Evolutionary conservation across 2,888 invertebrate genomes (phyloP).

Genomic region (Drosophila flavopinicola): DNA sequence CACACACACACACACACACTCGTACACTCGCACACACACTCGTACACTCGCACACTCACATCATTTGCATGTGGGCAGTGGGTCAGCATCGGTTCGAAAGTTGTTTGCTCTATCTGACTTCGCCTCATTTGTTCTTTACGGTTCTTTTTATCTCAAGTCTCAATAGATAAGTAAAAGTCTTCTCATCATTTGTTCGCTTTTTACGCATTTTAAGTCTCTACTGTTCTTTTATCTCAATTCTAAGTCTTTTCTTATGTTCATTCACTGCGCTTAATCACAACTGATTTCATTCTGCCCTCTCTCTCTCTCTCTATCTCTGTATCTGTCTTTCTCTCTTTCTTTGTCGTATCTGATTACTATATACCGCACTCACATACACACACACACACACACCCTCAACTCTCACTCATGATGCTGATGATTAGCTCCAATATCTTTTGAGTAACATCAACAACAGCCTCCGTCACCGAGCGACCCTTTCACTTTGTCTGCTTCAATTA

Average conservation of each 20-base stretch:
- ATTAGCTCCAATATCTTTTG: conserved; percentile 27
- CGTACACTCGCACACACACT: conserved; percentile 14
- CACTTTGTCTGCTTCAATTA: conserved; percentile 39
- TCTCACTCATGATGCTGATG: conserved; percentile 35
- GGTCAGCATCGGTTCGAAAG: conserved; percentile 64
- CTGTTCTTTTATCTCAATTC: conserved; percentile 35
- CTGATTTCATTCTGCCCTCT: background rate
- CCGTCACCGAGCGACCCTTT: conserved; percentile 24
- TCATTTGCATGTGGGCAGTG: conserved; percentile 75
- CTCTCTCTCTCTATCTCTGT: background rate
- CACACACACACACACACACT: conserved; percentile 15
- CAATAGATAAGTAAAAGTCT: conserved; percentile 24
- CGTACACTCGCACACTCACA: conserved; percentile 21
- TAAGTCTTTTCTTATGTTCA: conserved; percentile 27
- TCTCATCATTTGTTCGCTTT: conserved; percentile 24
- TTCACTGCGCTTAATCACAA: conserved; percentile 27
- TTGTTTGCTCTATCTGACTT: conserved; percentile 35
- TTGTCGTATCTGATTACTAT: background rate
- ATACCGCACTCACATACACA: background rate
- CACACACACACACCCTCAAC: background rate
- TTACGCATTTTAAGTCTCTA: conserved; percentile 23
- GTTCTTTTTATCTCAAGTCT: conserved; percentile 20
- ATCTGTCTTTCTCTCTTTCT: background rate
- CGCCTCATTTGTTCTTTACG: conserved; percentile 35
- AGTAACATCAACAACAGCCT: conserved; percentile 5